Evolutionary conservation across 2,888 invertebrate genomes (phyloP).

Genomic region (Podotricha telesiphe): DNA sequence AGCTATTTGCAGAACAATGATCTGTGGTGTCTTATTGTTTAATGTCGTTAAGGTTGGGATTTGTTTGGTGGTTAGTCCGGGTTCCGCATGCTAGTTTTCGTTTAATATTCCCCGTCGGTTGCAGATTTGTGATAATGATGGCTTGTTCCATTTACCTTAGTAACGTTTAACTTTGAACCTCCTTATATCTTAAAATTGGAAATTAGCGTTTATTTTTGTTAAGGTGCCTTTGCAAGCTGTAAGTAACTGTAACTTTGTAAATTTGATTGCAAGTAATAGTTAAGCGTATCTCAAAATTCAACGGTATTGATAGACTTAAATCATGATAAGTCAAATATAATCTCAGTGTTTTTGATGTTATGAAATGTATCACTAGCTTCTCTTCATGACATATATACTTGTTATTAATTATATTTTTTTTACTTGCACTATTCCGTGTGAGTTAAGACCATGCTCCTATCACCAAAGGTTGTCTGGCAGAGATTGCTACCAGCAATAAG

Average conservation of each 20-base stretch:
- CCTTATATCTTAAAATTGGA: not conserved
- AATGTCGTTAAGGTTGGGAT: conserved; percentile 58
- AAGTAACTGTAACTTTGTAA: not conserved
- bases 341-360: too few relatives aligned
- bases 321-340: too few relatives aligned
- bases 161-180: not conserved
- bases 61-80: conserved; percentile 48
- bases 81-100: conserved; percentile 21
- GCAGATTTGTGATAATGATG: conserved; percentile 17
- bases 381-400: not conserved
- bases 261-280: too few relatives aligned
- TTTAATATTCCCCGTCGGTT: conserved; percentile 19
- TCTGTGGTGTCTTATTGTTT: conserved; percentile 76
- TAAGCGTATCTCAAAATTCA: too few relatives aligned
- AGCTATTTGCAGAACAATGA: conserved; percentile 79
- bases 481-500: too few relatives aligned
- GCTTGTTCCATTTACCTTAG: not conserved
- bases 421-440: too few relatives aligned
- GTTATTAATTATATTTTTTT: too few relatives aligned
- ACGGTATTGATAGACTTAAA: too few relatives aligned
- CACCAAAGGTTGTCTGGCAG: too few relatives aligned
- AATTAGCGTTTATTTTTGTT: not conserved
- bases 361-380: not conserved
- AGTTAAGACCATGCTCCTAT: too few relatives aligned
- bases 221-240: too few relatives aligned